Evolutionary conservation across 2,113 vertebrate genomes (phyloP), one percentile per base, ranked within the genome.

Genomic region (Rutilus rutilus): DNA sequence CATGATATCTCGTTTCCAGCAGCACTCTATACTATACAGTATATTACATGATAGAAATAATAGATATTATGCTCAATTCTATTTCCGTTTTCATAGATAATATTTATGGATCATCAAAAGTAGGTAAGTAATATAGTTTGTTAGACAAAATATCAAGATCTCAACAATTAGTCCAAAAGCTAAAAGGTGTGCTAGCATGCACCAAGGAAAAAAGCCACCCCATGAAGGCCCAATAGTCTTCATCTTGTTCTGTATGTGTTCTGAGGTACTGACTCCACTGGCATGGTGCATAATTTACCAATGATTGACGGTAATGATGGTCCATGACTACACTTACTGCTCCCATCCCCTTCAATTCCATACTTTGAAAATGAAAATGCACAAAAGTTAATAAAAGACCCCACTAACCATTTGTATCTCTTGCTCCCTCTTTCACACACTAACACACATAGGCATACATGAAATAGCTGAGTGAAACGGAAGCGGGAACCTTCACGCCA

Each of bases 401-500:
- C n/a, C 15, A 74, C 78, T 25, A 64, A 64, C 59, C 39, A 64
- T 85, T 65, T 85, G 45, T 73, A 42, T 54, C 62, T 78, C 21
- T 52, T 23, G 14, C 74, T 67, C 59, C 19, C 19, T n/a, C 27
- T 62, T 50, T 64, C 30, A 36, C 25, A 59, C 76, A 17, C 78
- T 33, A 42, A 62, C 73, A 65, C 36, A 84, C 52, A 86, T 59
- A 65, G 45, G 73, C 82, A 86, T 60, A 85, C 83, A 82, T 77
- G 85, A 83, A 83, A 69, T 54, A 54, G 57, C 67, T 77, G 33
- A 45, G 30, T 82, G 59, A 86, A 75, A 80, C 21, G n/a, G 25
- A 67, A 80, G 73, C 81, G 11, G 33, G 36, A 90, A 88, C 67
- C 86, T 80, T 86, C 65, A 10, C 54, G 76, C 82, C 71, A 87